Evolutionary conservation across 2,797 vertebrate genomes (phyloP), one percentile per base, ranked within the genome.

Genomic region (Varecia variegata): DNA sequence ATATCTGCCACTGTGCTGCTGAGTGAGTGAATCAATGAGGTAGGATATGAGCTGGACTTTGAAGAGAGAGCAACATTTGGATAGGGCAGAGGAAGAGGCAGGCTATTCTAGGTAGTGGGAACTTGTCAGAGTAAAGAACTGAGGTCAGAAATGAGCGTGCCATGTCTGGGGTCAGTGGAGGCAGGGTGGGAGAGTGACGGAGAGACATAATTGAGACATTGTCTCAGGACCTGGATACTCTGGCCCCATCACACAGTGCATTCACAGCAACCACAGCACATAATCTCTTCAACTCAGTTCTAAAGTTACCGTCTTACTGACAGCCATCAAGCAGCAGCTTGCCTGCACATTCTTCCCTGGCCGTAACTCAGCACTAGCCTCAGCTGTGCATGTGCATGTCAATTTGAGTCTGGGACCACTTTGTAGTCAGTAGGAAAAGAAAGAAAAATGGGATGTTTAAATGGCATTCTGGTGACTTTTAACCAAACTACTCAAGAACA

Each of bases 341-440:
- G 4, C 1, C 0, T 4, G 50, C 52, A 15, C 74, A 38, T 60
- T 70, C 86, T 45, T 93, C 68, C 56, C 58, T 11, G 62, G 88
- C 70, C 20, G 5, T 35, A 58, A 73, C 20, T 82, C 56, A 73
- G 81, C 52, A 45, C 58, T 1, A 18, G 38, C 25, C 35, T n/a
- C 54, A 62, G 84, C 73, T 67, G 87, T 45, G 40, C 21, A 17
- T 0, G 9, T 9, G 52, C 50, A 1, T 0, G 13, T 43, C 35
- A 27, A 8, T 21, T 21, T 14, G 58, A 80, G 76, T 83, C 90
- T 40, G 54, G 60, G 84, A 38, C 47, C 65, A 80, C 86, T 94
- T 87, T 23, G 62, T 8, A 88, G 43, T 86, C 38, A 77, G 88
- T n/a, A 89, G 90, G 43, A 84, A 89, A 80, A 93, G 50, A 71